phyloP scores from a whole-genome alignment of 2,113 vertebrate genomes.

The Rhodinocichla rosea region DNA sequence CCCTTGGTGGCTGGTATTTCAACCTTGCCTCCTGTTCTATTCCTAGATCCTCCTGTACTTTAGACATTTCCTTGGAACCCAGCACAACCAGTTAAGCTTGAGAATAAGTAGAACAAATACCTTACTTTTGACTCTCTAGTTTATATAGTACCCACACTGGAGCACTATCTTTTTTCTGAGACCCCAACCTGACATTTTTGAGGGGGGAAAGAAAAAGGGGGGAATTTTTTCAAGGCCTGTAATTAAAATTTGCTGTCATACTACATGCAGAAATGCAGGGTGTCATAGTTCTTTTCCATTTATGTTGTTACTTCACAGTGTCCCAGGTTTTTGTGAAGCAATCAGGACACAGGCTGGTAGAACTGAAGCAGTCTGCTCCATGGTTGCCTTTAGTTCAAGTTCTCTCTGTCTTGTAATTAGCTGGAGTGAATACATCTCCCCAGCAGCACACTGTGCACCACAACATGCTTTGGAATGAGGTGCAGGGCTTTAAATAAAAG shows the following conservation, averaged over 20 bases:
- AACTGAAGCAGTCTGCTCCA: slow-evolving; percentile 46
- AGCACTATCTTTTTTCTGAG: neutral
- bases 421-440: slow-evolving; percentile 54
- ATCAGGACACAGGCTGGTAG: slow-evolving; percentile 8
- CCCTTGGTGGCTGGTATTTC: neutral
- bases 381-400: slow-evolving; percentile 39
- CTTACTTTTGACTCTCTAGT: neutral
- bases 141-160: neutral
- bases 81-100: neutral
- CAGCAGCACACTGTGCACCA: slow-evolving; percentile 17
- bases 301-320: neutral
- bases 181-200: neutral
- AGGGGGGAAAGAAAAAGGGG: neutral
- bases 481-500: slow-evolving; percentile 36
- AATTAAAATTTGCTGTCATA: neutral
- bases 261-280: neutral
- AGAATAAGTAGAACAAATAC: neutral
- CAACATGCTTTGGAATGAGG: slow-evolving; percentile 48
- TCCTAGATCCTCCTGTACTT: neutral
- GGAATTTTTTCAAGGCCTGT: neutral
- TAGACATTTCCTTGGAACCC: neutral
- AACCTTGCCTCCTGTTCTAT: neutral
- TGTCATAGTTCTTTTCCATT: neutral
- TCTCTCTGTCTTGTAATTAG: slow-evolving; percentile 69
- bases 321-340: slow-evolving; percentile 13